Evolutionary conservation across 2,888 invertebrate species (phyloP), one percentile per base, ranked within the genome.

Genomic region (Cantharis flavilabris): DNA sequence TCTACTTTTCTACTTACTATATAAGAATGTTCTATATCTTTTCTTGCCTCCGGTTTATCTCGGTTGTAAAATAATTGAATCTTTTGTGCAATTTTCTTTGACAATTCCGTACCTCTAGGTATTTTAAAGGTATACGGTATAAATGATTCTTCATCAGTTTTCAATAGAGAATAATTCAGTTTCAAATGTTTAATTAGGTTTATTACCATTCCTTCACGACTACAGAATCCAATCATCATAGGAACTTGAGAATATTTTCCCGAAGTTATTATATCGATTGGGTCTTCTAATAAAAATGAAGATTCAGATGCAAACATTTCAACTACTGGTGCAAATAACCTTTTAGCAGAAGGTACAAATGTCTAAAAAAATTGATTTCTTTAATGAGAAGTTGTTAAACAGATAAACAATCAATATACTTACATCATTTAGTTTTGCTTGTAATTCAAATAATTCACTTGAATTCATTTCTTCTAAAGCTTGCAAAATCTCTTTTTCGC

Each of bases 1-100:
- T 3, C 4, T n/a, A 13, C 1, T 9, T 26, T 26, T 49, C 7
- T 49, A n/a, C 49, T n/a, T 49, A 49, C 49, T 9, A 49, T 0
- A n/a, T n/a, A n/a, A 2, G 23, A 49, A 69, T 20, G 11, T 9
- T 62, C 14, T 89, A 84, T 3, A 89, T 84, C 30, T 88, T 87
- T 28, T 88, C 83, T 73, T 76, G 82, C 4, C 85, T 84, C 1
- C 89, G 85, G 69, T 87, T 84, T 62, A 73, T 73, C 26, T 87
- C 84, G 13, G 89, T 87, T 2, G 82, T 90, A 90, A 13, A 86
- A 84, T 16, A 88, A 78, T 65, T 87, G 87, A n/a, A 91, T 84
- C 80, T 85, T 81, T 7, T 80, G 18, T 3, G 80, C 80, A 26
- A 82, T 69, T 67, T 76, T 75, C 69, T 81, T 80, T 9, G 81